Conservation (phyloP, 2,113 vertebrate genomes). For the Psammodynastes pulverulentus region DNA sequence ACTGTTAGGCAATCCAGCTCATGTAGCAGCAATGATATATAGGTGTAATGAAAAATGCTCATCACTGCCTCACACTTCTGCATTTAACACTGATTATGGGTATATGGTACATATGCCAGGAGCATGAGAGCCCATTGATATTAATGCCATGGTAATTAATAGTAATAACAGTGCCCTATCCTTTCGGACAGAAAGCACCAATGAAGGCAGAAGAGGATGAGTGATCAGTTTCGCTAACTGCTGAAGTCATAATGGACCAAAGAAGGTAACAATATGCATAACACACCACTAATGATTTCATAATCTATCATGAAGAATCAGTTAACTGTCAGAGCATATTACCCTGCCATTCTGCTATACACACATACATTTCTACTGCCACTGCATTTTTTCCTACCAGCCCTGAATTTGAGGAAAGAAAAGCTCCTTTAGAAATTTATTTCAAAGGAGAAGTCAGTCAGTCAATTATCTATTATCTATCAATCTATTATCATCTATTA, state of each 20-base stretch:
- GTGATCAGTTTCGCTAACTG: not conserved
- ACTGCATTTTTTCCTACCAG: not conserved
- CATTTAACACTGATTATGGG: not conserved
- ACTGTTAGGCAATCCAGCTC: not conserved
- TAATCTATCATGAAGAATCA: not conserved
- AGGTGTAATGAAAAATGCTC: not conserved
- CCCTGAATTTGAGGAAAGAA: not conserved
- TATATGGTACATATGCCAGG: not conserved
- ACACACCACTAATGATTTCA: not conserved
- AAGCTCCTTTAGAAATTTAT: not conserved
- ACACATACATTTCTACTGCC: not conserved
- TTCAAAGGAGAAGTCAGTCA: not conserved
- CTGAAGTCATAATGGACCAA: not conserved
- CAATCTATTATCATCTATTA: not conserved
- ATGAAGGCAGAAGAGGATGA: not conserved
- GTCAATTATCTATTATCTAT: not conserved
- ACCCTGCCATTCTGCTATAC: not conserved
- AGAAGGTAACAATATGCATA: not conserved
- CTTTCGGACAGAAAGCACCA: not conserved
- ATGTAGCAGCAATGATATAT: not conserved
- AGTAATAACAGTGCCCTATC: not conserved
- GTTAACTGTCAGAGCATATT: not conserved
- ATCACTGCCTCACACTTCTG: not conserved
- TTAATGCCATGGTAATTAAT: not conserved
- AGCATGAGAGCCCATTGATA: not conserved